Evolutionary conservation across 1,140 invertebrate species (phyloP), one percentile per base, ranked within the genome.

Genomic region (Euwallacea similis): DNA sequence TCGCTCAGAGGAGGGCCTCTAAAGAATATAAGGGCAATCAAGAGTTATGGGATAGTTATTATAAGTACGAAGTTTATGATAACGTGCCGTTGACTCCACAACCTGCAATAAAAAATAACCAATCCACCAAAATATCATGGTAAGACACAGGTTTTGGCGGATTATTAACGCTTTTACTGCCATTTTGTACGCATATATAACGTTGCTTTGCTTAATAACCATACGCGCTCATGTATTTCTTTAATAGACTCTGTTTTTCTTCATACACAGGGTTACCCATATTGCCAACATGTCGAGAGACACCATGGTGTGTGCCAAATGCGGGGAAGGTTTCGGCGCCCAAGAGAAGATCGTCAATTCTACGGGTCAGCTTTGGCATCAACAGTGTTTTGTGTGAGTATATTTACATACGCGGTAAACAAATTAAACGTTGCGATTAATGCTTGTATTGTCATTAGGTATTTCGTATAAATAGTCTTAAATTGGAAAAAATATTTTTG

Each of bases 291-390:
- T 95, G 92, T 92, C 92, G 69, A 80, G 95, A 82, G 91, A 92
- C 77, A 91, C 91, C 77, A 96, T 96, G 94, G 90, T 92, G 78
- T 98, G 97, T 84, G 93, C 93, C 77, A 91, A 95, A 58, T 99
- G 97, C 84, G 88, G 90, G 68, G 94, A 98, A 77, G 95, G 95
- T 7, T 98, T 99, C 83, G 93, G 95, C 75, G 86, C 93, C 10
- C 90, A 97, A 80, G 97, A 99, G 81, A 98, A 99, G 84, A 99
- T 99, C 82, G 96, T 99, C 53, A 99, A 99, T 83, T 98, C 96
- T 0, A 95, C 95, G 81, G 98, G 97, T 71, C 95, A 98, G 85
- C 86, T 99, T 46, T 99, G 96, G 97, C 98, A 99, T 86, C 94
- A 95, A 7, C 91, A 97, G 76, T 99, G 98, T 83, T 99, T 99